Percentiles rank a stretch among this genome's conserved stretches.
Evolutionary conservation across 2,888 invertebrate genomes (phyloP).

Genomic region (Volucella inanis): DNA sequence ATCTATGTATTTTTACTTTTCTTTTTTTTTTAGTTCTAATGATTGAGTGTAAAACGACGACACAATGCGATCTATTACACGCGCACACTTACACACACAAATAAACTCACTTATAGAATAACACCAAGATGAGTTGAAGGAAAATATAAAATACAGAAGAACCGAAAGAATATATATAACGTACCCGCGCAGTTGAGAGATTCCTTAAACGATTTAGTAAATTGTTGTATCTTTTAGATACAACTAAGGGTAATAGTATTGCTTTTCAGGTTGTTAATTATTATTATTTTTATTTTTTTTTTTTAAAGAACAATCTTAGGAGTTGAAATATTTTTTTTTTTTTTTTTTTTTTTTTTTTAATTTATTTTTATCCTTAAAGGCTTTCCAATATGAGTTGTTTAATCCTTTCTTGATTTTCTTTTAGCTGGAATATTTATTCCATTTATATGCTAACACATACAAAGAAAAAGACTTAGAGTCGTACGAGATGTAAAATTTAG

Average conservation of each 20-base stretch:
- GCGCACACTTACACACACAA: slow-evolving; percentile 42
- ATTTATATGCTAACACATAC: slow-evolving; percentile 48
- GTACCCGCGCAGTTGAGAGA: slow-evolving; percentile 39
- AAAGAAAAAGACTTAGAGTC: slow-evolving; percentile 49
- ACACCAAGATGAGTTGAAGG: slow-evolving; percentile 33
- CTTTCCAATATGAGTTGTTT: slow-evolving; percentile 46
- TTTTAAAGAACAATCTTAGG: too few relatives aligned
- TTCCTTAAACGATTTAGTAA: slow-evolving; percentile 50
- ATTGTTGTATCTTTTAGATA: slow-evolving; percentile 33
- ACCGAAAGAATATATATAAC: slow-evolving; percentile 33
- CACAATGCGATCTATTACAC: slow-evolving; percentile 63
- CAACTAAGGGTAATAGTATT: slow-evolving; percentile 63
- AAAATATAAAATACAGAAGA: slow-evolving; percentile 3
- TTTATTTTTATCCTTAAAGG: not conserved
- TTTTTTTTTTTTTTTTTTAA: slow-evolving; percentile 5
- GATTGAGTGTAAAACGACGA: slow-evolving; percentile 61
- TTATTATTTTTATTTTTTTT: slow-evolving; percentile 8
- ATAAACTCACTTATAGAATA: not conserved
- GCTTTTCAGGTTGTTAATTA: slow-evolving; percentile 61
- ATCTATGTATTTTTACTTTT: not conserved
- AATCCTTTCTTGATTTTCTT: slow-evolving; percentile 55
- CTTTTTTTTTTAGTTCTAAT: slow-evolving; percentile 12
- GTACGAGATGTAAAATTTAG: slow-evolving; percentile 65
- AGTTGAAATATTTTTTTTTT: slow-evolving; percentile 2
- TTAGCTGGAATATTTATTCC: slow-evolving; percentile 42